Evolutionary conservation across 92 coral and sea anemone species (phyloP).

Genomic region (Actinostola sp.): DNA sequence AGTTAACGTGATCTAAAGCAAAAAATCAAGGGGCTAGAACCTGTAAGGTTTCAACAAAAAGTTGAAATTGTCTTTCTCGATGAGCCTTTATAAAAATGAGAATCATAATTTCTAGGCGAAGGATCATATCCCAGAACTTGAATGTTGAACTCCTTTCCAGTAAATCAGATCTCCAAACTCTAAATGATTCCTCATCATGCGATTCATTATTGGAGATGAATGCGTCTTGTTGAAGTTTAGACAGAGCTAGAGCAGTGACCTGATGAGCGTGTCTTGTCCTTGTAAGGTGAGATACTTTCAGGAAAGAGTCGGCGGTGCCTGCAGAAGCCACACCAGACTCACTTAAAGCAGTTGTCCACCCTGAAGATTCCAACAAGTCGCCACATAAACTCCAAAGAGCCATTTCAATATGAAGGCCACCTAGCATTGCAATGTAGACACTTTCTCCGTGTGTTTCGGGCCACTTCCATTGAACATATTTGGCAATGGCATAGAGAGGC

Average conservation of each 20-base stretch:
- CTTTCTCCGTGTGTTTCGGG: slow-evolving; percentile 38
- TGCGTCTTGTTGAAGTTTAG: slow-evolving; percentile 49
- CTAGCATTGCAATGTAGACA: slow-evolving; percentile 38
- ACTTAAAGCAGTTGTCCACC: no score
- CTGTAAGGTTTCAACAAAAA: slow-evolving; percentile 33
- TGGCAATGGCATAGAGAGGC: slow-evolving; percentile 32
- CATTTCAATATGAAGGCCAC: slow-evolving; percentile 44
- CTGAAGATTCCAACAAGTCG: no score
- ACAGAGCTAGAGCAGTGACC: slow-evolving; percentile 43
- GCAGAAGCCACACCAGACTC: no score
- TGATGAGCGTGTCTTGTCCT: slow-evolving; percentile 62
- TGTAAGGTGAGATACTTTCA: slow-evolving; percentile 39
- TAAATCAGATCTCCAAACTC: slow-evolving; percentile 38
- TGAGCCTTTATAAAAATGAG: slow-evolving; percentile 23
- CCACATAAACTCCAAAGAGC: slow-evolving; percentile 46
- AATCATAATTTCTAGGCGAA: slow-evolving; percentile 14
- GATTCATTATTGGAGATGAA: slow-evolving; percentile 19
- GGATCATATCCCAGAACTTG: slow-evolving; percentile 53
- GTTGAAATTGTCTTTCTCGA: slow-evolving; percentile 34
- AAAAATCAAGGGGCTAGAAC: slow-evolving; percentile 25
- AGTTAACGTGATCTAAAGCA: slow-evolving; percentile 49
- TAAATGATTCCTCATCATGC: slow-evolving; percentile 33
- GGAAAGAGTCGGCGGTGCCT: no score
- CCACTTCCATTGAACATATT: slow-evolving; percentile 50
- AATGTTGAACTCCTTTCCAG: slow-evolving; percentile 47